Evolutionary conservation across 2,113 vertebrate species (phyloP).

Genomic region (Nipponia nippon): DNA sequence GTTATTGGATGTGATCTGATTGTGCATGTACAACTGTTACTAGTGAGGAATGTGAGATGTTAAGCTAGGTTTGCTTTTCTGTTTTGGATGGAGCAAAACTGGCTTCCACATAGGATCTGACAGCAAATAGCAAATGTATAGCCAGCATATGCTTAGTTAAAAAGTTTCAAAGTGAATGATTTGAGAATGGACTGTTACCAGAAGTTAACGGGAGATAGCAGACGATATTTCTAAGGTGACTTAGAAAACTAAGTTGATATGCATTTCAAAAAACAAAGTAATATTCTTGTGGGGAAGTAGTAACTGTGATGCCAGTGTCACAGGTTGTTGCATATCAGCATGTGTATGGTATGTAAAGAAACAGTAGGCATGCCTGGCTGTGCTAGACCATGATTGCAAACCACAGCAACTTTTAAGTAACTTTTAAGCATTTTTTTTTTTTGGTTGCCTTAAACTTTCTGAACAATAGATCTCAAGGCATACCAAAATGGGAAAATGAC

Average conservation of each 20-base stretch:
- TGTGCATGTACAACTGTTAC: accelerated
- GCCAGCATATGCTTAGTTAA: accelerated
- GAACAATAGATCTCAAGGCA: neutral
- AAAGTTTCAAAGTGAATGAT: neutral
- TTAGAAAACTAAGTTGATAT: neutral
- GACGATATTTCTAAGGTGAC: neutral
- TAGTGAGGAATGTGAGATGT: neutral
- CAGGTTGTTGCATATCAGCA: neutral
- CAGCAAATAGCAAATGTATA: neutral
- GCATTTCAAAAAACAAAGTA: neutral
- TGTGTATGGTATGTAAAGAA: neutral
- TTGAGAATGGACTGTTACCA: neutral
- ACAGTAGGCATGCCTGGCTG: neutral
- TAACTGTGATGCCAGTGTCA: neutral
- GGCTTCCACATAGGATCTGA: neutral
- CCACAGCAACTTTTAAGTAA: neutral
- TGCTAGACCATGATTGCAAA: neutral
- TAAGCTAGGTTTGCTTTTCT: neutral
- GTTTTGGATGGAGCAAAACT: neutral
- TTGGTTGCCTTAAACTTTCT: neutral
- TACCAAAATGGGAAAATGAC: neutral
- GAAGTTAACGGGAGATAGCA: neutral
- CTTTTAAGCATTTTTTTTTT: neutral
- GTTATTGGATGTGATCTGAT: neutral
- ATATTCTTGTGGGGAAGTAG: neutral